Evolutionary conservation across 2,888 invertebrate genomes (phyloP), one percentile per base, ranked within the genome.

Genomic region (Synanthedon andrenaeformis): DNA sequence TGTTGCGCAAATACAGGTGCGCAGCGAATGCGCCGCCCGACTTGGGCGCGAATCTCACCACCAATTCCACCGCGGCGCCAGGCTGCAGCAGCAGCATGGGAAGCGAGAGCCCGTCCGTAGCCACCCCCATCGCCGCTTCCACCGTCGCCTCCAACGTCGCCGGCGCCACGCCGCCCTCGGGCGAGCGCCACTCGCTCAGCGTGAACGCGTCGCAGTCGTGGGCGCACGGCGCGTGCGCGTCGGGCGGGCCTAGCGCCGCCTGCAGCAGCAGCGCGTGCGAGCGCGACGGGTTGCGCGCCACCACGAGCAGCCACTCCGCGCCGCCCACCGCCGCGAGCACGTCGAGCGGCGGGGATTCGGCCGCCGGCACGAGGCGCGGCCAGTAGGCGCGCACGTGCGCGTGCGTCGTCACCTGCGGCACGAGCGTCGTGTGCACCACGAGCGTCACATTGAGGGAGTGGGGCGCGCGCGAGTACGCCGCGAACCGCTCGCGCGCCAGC

Each of bases 1-100:
- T 99, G 78, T 98, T 99, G 65, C 98, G 93, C 11, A 91, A 73
- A 61, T 89, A 89, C 11, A 91, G 70, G 56, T 88, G 74, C 1
- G 89, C 83, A 49, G 89, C 79, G 63, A 88, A 81, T 17, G 81
- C 64, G 41, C 71, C 72, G 4, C 89, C 62, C 54, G 72, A 72
- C 42, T 68, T 62, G 19, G 90, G 89, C 59, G 75, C 65, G 72
- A 90, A 90, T 23, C 74, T 81, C 4, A 91, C 64, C 53, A 70
- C 69, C 4, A 90, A 66, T 55, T 86, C 87, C 35, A 85, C 63
- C 65, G 83, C 82, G 13, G 89, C 89, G 52, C 85, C 89, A 14
- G 93, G 91, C 61, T 82, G 80, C 65, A 94, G 79, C 58, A 92
- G 67, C 65, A 82, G 70, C 62, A 62, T 52, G 55, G 70, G 67